phyloP scores from a whole-genome alignment of 2,888 invertebrate species.

The Athalia circularis region DNA sequence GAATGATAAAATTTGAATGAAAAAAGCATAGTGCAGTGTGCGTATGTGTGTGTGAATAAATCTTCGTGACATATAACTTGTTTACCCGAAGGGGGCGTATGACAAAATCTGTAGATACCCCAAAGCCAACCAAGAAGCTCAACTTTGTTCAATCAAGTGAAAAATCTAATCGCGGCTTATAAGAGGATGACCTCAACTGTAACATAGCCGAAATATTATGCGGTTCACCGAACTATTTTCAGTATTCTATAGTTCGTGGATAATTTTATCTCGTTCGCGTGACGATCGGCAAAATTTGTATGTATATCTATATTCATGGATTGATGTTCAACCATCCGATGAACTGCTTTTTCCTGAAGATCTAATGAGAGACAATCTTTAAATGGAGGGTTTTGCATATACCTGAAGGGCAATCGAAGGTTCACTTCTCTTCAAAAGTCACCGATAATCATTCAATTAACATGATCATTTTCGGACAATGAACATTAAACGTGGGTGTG shows the following conservation, averaged over 20 bases:
- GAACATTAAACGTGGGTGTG: no score
- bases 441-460: no score
- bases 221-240: conserved; percentile 23
- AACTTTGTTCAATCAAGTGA: conserved; percentile 24
- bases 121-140: conserved; percentile 1
- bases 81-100: neutral
- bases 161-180: neutral
- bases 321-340: no score
- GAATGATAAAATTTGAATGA: no score
- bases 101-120: neutral
- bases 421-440: no score
- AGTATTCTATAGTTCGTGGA: neutral
- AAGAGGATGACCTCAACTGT: conserved; percentile 23
- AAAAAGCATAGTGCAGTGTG: no score
- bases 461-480: no score
- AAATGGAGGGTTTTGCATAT: no score
- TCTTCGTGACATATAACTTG: neutral
- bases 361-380: no score
- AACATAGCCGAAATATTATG: neutral
- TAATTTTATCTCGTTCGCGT: neutral
- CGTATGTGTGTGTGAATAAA: neutral
- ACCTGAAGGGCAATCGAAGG: no score
- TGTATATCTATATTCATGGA: neutral
- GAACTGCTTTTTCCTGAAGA: no score
- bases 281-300: neutral